These are phyloP conservation scores for Caradrina clavipalpis DNA, from an alignment of 2,888 invertebrate species.

Conservation along the genomic window DNA sequence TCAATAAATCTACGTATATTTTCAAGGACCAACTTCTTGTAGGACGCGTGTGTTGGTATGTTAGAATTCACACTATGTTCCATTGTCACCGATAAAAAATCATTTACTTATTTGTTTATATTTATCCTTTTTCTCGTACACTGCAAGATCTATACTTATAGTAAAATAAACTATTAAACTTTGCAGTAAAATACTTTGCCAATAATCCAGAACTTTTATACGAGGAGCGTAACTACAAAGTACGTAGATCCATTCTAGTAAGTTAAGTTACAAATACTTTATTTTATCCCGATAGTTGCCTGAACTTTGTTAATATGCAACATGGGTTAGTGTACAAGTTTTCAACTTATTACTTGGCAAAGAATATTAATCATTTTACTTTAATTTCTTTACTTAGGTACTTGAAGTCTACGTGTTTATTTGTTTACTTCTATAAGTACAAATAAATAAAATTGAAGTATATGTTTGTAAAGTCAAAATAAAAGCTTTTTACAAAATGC, in stretches of 20 bases:
- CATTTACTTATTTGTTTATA: no score
- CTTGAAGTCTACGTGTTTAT: no score
- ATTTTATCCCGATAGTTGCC: slow-evolving; percentile 19
- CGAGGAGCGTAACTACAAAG: neutral
- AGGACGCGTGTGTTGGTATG: no score
- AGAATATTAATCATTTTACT: neutral
- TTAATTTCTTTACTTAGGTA: no score
- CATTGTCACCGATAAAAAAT: no score
- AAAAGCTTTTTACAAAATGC: no score
- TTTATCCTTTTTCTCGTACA: neutral
- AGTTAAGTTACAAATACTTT: slow-evolving; percentile 4
- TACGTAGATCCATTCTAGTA: slow-evolving; percentile 5
- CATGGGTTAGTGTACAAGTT: neutral
- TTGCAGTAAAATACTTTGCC: slow-evolving; percentile 26
- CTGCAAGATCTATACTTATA: neutral
- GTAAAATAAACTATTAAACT: neutral
- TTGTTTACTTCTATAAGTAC: no score
- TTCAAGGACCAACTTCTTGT: no score
- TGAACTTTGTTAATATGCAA: slow-evolving; percentile 46
- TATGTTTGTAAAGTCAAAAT: no score
- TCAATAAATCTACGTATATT: no score
- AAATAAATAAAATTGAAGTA: no score
- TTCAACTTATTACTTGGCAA: neutral
- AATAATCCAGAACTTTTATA: slow-evolving; percentile 19
- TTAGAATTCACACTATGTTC: no score